These are phyloP conservation scores for Caenorhabditis macrosperma DNA, from an alignment of 2,888 invertebrate species.

Conservation along the genomic window DNA sequence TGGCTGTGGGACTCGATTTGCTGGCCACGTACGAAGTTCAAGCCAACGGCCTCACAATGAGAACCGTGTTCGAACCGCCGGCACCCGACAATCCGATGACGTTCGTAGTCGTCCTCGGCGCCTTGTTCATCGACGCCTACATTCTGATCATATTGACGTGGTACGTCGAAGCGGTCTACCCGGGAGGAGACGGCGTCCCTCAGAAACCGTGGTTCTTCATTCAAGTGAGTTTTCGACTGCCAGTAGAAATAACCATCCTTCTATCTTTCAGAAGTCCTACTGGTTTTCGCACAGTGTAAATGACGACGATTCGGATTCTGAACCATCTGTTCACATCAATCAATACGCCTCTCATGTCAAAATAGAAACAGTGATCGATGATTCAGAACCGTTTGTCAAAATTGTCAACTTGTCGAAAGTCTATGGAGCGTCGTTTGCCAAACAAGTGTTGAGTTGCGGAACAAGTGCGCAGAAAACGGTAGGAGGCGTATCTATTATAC, in stretches of 20 bases:
- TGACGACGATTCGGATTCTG: too few relatives aligned
- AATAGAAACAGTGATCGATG: constrained; percentile 46
- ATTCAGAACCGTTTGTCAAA: constrained; percentile 59
- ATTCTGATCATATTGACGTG: constrained; percentile 88
- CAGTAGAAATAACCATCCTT: not conserved
- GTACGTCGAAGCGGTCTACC: constrained; percentile 90
- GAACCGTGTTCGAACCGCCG: constrained; percentile 56
- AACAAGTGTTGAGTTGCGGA: constrained; percentile 74
- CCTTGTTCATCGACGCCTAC: constrained; percentile 73
- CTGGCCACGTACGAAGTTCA: constrained; percentile 74
- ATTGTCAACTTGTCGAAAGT: constrained; percentile 71
- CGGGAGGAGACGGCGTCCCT: constrained; percentile 88
- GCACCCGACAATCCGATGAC: constrained; percentile 72
- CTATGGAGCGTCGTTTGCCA: constrained; percentile 74
- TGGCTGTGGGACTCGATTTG: constrained; percentile 68
- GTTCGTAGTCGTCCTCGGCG: constrained; percentile 66
- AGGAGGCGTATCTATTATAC: too few relatives aligned
- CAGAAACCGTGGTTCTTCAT: constrained; percentile 87
- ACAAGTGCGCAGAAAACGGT: constrained; percentile 59
- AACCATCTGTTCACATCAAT: not conserved
- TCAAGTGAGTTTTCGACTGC: constrained; percentile 81
- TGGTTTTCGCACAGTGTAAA: constrained; percentile 70
- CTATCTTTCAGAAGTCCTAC: constrained; percentile 69
- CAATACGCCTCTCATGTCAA: constrained; percentile 32
- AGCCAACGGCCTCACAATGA: constrained; percentile 72